Evolutionary conservation across 2,888 invertebrate genomes (phyloP), one percentile per base, ranked within the genome.

Genomic region (Salticus scenicus): DNA sequence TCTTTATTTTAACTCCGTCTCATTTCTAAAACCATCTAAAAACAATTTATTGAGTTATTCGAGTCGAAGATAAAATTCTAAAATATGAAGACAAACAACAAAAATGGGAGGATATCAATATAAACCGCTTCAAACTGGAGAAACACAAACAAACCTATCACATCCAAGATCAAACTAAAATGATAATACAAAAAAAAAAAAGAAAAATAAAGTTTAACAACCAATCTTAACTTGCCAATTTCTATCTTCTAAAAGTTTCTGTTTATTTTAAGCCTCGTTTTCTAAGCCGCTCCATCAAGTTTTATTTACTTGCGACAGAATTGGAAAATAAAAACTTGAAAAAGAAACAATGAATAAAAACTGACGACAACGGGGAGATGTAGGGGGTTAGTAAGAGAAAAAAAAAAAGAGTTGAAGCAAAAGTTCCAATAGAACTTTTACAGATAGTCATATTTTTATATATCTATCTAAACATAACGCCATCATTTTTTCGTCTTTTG

Each of bases 261-360:
- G 77, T 84, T 84, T 84, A 84, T 84, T 84, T 84, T 84, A 77
- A 84, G 83, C 83, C 47, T 51, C 66, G 72, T 51, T 57, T 57
- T 63, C 27, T 77, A 72, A 84, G 76, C 51, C 76, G 71, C 42
- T 24, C 82, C 64, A 42, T 77, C 77, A 30, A 37, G 73, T 77
- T 84, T 84, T 77, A 77, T 78, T 84, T 77, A 77, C 77, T 57
- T 72, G 71, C 72, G 72, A 64, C 76, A 84, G 73, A 84, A 84
- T 84, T 84, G 83, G 83, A 84, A 84, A 84, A 84, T 84, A 84
- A 77, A 81, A 84, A 84, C 77, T 84, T 84, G 77, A 74, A 84
- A 82, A 84, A 83, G 83, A 77, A 84, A 78, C 77, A 84, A 84
- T 84, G 77, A 77, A 71, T 82, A 77, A 77, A 76, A 77, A 76